These are phyloP conservation scores for Toxotes chatareus DNA, from an alignment of 2,113 vertebrate genomes.

Conservation along the genomic window DNA sequence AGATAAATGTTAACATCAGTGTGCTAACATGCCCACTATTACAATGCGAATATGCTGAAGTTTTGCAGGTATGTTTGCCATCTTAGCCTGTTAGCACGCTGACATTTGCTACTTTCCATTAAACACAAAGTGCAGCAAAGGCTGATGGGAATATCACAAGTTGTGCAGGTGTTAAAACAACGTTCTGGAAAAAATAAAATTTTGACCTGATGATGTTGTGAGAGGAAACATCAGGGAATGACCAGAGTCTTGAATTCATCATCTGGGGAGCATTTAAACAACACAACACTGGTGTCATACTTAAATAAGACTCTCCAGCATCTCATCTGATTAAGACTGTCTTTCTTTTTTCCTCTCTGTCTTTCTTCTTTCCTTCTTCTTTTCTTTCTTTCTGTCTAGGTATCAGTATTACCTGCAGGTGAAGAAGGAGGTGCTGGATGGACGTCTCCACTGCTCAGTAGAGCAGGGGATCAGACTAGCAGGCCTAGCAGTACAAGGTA, in stretches of 20 bases:
- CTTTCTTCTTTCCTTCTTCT: not conserved
- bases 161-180: not conserved
- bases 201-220: no score
- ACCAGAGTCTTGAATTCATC: not conserved
- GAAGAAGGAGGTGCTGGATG: constrained; percentile 95
- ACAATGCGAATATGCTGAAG: not conserved
- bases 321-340: not conserved
- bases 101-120: not conserved
- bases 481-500: constrained; percentile 96
- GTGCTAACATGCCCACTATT: not conserved
- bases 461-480: constrained; percentile 95
- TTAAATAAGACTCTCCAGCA: not conserved
- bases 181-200: not conserved
- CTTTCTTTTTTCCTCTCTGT: not conserved
- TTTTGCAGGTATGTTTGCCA: not conserved
- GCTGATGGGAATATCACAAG: not conserved
- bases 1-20: not conserved
- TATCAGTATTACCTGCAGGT: constrained; percentile 99
- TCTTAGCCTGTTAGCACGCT: not conserved
- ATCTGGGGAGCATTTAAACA: not conserved
- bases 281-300: not conserved
- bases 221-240: not conserved
- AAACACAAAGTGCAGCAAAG: not conserved
- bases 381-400: constrained; percentile 72
- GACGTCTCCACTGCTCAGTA: constrained; percentile 87